A percentile compares a stretch with the other conserved stretches of the same genome.
Conservation (phyloP, 35 echinoderm and acorn worm genomes). For the Lytechinus pictus region DNA sequence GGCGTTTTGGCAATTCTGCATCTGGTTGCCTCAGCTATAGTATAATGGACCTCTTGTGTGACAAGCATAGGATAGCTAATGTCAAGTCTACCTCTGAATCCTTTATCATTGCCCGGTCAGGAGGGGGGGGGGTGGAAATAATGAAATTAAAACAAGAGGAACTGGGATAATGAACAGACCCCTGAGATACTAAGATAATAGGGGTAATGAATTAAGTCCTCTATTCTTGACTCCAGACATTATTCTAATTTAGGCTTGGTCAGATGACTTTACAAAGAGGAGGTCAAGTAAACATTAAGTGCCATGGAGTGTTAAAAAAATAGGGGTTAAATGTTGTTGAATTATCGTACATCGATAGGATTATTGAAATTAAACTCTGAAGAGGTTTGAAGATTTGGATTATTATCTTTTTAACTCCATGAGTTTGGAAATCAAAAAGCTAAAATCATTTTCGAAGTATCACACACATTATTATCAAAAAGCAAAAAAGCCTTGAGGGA, state of each 20-base stretch:
- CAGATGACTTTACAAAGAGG: no score
- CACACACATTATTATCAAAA: neutral
- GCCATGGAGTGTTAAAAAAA: no score
- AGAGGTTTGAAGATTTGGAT: no score
- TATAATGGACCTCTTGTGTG: neutral
- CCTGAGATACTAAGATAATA: neutral
- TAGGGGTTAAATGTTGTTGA: no score
- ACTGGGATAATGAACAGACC: neutral
- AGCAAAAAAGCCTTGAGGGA: neutral
- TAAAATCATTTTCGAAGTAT: neutral
- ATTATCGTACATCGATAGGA: no score
- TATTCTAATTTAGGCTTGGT: neutral
- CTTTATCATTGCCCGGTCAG: neutral
- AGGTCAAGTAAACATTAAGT: no score
- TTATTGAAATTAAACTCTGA: no score
- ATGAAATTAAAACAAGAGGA: neutral
- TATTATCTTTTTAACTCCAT: no score
- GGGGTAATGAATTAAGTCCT: neutral
- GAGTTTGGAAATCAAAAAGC: no score
- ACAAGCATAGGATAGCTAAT: neutral
- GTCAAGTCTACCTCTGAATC: neutral
- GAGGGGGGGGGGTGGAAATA: neutral
- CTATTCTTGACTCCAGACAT: neutral
- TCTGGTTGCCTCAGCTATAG: no score
- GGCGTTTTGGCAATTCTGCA: no score